phyloP scores from a whole-genome alignment of 2,888 invertebrate species.

The Dendrolimus houi region DNA sequence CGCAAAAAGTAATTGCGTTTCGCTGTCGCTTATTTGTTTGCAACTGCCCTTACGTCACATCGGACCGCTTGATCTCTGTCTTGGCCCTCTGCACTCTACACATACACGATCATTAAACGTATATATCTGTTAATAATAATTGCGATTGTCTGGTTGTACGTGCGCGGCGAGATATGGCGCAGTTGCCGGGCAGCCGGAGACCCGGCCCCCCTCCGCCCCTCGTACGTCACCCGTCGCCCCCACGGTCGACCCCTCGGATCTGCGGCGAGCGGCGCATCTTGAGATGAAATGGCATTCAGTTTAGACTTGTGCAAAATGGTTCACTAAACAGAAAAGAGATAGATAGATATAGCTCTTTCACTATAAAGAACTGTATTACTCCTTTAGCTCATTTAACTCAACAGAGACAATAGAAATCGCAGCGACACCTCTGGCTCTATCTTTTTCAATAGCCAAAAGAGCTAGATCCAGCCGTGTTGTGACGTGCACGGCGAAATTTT shows the following conservation, averaged over 20 bases:
- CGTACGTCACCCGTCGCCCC: slow-evolving; percentile 19
- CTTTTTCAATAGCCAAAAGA: too few relatives aligned
- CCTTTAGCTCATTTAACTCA: too few relatives aligned
- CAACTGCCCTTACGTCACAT: slow-evolving; percentile 17
- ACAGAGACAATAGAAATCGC: too few relatives aligned
- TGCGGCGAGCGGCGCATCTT: slow-evolving; percentile 48
- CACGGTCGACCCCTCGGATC: slow-evolving; percentile 34
- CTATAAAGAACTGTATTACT: too few relatives aligned
- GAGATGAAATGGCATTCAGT: slow-evolving; percentile 57
- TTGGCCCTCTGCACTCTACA: not conserved
- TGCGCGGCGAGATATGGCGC: slow-evolving; percentile 66
- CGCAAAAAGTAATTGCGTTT: too few relatives aligned
- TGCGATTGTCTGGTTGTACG: slow-evolving; percentile 68
- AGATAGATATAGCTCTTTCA: too few relatives aligned
- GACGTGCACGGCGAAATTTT: too few relatives aligned
- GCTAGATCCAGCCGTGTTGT: too few relatives aligned
- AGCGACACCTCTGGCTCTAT: too few relatives aligned
- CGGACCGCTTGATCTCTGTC: slow-evolving; percentile 20
- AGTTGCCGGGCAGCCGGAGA: slow-evolving; percentile 49
- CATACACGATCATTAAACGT: slow-evolving; percentile 57
- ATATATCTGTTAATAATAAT: slow-evolving; percentile 71
- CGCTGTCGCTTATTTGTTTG: too few relatives aligned
- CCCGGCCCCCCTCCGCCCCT: slow-evolving; percentile 21
- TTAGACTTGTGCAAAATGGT: slow-evolving; percentile 48
- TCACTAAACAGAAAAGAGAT: slow-evolving; percentile 7